A percentile compares a stretch with the other conserved stretches of the same genome.
Evolutionary conservation across 2,797 vertebrate genomes (phyloP).

Genomic region (Mus caroli): DNA sequence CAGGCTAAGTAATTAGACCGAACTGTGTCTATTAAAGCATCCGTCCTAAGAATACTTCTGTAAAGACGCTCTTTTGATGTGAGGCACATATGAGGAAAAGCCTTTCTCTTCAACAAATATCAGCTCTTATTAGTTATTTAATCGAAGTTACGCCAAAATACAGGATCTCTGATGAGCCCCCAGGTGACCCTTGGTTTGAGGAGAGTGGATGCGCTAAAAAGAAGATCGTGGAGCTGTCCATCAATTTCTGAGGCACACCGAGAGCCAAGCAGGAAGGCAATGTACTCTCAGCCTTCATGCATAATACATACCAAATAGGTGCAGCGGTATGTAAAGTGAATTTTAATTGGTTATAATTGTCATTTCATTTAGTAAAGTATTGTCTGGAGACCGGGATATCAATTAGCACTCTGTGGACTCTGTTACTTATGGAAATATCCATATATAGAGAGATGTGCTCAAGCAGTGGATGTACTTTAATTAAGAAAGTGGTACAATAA

Average conservation of each 20-base stretch:
- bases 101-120: constrained; percentile 77
- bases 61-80: constrained; percentile 77
- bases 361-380: constrained; percentile 94
- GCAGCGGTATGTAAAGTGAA: constrained; percentile 93
- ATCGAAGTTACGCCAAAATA: constrained; percentile 83
- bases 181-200: constrained; percentile 84
- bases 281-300: constrained; percentile 90
- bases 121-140: constrained; percentile 82
- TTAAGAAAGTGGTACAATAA: constrained; percentile 91
- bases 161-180: constrained; percentile 82
- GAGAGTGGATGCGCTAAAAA: constrained; percentile 76
- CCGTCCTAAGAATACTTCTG: constrained; percentile 68
- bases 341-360: constrained; percentile 95
- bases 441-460: constrained; percentile 89
- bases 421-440: constrained; percentile 92
- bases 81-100: constrained; percentile 81
- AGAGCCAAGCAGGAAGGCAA: constrained; percentile 89
- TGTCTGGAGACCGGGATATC: constrained; percentile 93
- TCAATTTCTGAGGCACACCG: constrained; percentile 88
- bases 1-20: constrained; percentile 81
- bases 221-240: constrained; percentile 90
- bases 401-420: constrained; percentile 93
- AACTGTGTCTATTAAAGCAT: constrained; percentile 64
- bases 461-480: constrained; percentile 90
- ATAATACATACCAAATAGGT: constrained; percentile 94